Percentiles rank a stretch among this genome's conserved stretches.
Conservation (phyloP, 2,113 vertebrate genomes). For the Bos javanicus region DNA sequence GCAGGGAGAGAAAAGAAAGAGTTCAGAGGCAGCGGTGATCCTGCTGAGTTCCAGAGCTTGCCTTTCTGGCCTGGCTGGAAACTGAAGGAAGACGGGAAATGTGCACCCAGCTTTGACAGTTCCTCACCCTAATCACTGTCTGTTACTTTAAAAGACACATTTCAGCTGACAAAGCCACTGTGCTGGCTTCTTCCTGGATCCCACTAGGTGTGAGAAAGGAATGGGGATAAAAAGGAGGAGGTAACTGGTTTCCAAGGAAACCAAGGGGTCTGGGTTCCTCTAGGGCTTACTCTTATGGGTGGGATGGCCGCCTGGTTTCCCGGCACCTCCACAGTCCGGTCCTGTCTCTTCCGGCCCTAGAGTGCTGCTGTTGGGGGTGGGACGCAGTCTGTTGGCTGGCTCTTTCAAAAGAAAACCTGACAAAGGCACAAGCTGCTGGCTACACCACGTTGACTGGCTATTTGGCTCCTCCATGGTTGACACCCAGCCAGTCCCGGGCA, state of each 20-base stretch:
- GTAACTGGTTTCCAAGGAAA: constrained; percentile 62
- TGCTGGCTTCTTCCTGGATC: constrained; percentile 48
- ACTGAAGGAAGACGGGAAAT: constrained; percentile 28
- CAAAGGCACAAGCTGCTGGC: constrained; percentile 43
- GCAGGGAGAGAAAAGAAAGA: constrained; percentile 29
- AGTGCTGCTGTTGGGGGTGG: neutral
- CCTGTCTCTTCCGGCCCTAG: neutral
- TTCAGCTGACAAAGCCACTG: constrained; percentile 39
- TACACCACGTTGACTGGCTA: neutral
- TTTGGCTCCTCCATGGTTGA: neutral
- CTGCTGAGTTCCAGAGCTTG: neutral
- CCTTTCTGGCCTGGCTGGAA: neutral
- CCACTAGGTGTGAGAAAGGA: constrained; percentile 39
- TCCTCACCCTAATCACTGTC: neutral
- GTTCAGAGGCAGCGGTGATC: constrained; percentile 28
- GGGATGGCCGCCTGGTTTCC: neutral
- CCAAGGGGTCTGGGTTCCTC: constrained; percentile 19
- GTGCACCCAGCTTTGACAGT: neutral
- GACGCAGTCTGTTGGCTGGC: neutral
- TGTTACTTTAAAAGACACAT: neutral
- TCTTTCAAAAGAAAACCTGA: constrained; percentile 28
- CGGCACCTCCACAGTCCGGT: neutral
- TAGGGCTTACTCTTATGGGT: neutral
- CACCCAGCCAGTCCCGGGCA: neutral
- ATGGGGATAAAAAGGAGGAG: constrained; percentile 51